Base-by-base conservation (phyloP, 2,888 invertebrate genomes). In the Ypsolopha scabrella region DNA sequence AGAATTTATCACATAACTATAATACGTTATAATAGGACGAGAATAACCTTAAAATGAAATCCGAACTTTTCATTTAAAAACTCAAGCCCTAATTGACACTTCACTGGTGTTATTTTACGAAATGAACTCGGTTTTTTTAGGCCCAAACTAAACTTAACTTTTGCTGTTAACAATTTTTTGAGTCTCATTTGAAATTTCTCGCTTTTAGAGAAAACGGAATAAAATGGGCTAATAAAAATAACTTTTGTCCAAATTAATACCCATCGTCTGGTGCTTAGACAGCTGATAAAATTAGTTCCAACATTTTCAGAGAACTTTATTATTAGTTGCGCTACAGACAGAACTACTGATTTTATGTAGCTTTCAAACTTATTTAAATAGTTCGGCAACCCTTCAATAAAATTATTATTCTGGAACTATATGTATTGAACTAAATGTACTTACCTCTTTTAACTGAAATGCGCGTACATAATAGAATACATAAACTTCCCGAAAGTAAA, bases 201-300 rank as follows among this genome's bases (percentile, higher is more conserved):
- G 58, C 53, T 53, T 56, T 53, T 53, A 54, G 63, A 67, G 64
- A 68, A 65, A 70, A 62, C 38, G 59, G 65, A 60, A 65, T 58
- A 55, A 72, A 74, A 65, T 67, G 58, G 72, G 65, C 57, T 71
- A 64, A 56, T 66, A 59, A 64, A 70, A 70, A 68, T 72, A 73
- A 53, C 44, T 48, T 50, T n/a, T 38, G 48, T 13, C 37, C 33
- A 39, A 46, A 51, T 51, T 51, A 51, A 24, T 14, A 43, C 43
- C 33, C 35, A 59, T 57, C 57, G 65, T 61, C 67, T 58, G 43
- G 56, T 55, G 59, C 57, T 53, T 54, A 53, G 51, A 52, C 58
- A 58, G 60, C 61, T 63, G 24, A 2, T 24, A 24, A 24, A 24
- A 24, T 24, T 24, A 24, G 24, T 24, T 24, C 24, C 24, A 24